These are phyloP conservation scores for Atta cephalotes DNA, from an alignment of 1,140 invertebrate species.

Conservation along the genomic window DNA sequence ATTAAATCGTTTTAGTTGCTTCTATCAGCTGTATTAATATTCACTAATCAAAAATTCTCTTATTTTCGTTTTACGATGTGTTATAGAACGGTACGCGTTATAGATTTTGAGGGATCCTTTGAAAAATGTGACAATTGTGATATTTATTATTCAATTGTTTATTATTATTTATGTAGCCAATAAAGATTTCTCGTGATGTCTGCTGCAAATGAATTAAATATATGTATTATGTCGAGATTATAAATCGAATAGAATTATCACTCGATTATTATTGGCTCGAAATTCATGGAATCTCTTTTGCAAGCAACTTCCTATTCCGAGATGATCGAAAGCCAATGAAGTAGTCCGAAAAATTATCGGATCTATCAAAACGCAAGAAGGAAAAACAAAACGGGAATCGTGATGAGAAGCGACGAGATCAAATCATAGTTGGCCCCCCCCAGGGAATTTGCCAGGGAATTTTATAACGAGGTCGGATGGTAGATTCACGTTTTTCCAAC, in stretches of 20 bases:
- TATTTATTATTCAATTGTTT: neutral
- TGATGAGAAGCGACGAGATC: constrained; percentile 33
- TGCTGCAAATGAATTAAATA: neutral
- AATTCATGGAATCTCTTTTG: neutral
- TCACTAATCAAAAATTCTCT: neutral
- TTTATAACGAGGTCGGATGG: constrained; percentile 67
- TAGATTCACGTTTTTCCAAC: constrained; percentile 54
- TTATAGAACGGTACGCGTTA: neutral
- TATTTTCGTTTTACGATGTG: neutral
- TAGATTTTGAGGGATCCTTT: neutral
- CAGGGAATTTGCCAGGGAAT: constrained; percentile 53
- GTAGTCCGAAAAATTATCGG: too few relatives aligned
- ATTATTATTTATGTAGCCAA: neutral
- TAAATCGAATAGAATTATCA: constrained; percentile 34
- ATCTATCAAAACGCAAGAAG: constrained; percentile 53
- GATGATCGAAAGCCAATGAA: constrained; percentile 27
- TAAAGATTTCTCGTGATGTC: constrained; percentile 2
- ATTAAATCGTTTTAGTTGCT: constrained; percentile 50
- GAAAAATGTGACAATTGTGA: neutral
- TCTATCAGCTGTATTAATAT: constrained; percentile 36
- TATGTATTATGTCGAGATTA: neutral
- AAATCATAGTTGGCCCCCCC: constrained; percentile 44
- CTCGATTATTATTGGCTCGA: constrained; percentile 9
- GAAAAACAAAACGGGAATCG: neutral
- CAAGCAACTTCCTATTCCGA: neutral